These are phyloP conservation scores for Ataeniobius toweri DNA, from an alignment of 2,797 vertebrate genomes.

Conservation along the genomic window DNA sequence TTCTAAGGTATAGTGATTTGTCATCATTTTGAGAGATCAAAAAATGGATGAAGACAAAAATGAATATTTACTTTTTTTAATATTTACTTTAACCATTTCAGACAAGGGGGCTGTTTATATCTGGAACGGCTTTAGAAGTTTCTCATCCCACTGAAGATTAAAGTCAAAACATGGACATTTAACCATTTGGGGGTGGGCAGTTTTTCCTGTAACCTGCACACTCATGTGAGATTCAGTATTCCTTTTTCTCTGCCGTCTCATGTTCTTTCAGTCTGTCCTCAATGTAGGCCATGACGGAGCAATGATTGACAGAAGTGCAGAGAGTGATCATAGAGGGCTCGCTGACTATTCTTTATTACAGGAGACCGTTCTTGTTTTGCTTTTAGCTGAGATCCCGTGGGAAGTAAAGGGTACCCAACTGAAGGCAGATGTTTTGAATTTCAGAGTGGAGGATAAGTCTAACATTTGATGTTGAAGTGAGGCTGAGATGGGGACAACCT, in stretches of 20 bases:
- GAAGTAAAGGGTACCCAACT: constrained; percentile 26
- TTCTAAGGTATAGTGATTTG: background rate
- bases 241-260: background rate
- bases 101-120: background rate
- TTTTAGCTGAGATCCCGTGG: constrained; percentile 33
- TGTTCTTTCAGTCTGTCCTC: constrained; percentile 13
- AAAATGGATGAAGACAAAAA: background rate
- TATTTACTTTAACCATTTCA: background rate
- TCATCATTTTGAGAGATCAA: background rate
- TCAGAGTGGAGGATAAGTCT: constrained; percentile 16
- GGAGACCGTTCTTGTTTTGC: constrained; percentile 39
- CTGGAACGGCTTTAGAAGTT: background rate
- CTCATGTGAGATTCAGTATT: background rate
- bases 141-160: constrained; percentile 7
- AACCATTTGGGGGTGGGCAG: background rate
- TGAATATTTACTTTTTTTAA: background rate
- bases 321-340: constrained; percentile 24
- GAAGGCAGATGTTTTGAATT: constrained; percentile 37
- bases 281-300: constrained; percentile 13
- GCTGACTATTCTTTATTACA: constrained; percentile 16
- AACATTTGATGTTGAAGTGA: constrained; percentile 15
- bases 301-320: constrained; percentile 38
- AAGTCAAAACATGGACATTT: constrained; percentile 10
- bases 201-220: background rate
- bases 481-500: constrained; percentile 12